Evolutionary conservation across 2,113 vertebrate genomes (phyloP).

Genomic region (Ia io): DNA sequence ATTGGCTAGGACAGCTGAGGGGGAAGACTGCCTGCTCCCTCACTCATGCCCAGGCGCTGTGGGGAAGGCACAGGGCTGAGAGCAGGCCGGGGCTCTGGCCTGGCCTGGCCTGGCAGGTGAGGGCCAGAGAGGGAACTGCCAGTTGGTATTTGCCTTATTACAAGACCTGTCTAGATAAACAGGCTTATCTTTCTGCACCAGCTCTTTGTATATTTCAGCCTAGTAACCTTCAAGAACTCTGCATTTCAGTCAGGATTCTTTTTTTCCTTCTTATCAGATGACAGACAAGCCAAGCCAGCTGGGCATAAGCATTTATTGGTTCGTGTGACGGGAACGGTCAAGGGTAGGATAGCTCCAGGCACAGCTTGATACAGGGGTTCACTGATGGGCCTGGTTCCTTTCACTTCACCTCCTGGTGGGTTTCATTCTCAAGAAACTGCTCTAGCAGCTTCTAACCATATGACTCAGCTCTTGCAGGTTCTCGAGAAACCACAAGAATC

Average conservation of each 20-base stretch:
- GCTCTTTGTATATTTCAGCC: neutral
- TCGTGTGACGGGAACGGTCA: neutral
- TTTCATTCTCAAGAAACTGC: neutral
- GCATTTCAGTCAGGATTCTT: neutral
- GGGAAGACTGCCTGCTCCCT: neutral
- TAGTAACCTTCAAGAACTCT: neutral
- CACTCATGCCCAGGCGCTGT: neutral
- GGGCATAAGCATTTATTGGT: neutral
- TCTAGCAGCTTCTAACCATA: neutral
- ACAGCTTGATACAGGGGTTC: neutral
- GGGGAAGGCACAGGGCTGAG: neutral
- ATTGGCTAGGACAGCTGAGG: neutral
- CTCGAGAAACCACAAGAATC: neutral
- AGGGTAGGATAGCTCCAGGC: neutral
- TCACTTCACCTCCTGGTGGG: neutral
- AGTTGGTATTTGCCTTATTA: neutral
- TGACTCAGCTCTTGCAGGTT: neutral
- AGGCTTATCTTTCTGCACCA: neutral
- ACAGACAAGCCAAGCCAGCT: neutral
- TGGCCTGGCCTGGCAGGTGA: neutral
- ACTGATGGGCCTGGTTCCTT: neutral
- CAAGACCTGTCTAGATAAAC: neutral
- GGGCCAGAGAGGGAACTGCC: neutral
- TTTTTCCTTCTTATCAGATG: neutral
- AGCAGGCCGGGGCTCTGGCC: neutral